Conservation (phyloP, 2,113 vertebrate species). For the Sterrhoptilus dennistouni region DNA sequence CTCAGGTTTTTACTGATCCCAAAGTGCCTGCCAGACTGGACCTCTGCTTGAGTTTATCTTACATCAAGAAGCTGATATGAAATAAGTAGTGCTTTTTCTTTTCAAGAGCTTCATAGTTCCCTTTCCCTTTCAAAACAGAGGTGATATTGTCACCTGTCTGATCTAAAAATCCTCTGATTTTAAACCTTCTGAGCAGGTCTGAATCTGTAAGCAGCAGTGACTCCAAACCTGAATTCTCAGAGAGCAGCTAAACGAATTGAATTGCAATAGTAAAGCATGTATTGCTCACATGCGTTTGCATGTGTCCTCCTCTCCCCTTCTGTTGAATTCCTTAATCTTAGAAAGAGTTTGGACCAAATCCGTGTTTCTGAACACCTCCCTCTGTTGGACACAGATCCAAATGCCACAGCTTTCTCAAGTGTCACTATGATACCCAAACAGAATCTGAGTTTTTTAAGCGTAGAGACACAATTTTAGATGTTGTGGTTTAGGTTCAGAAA, state of each 20-base stretch:
- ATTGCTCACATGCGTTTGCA: neutral
- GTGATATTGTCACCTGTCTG: neutral
- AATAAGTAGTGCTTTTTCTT: neutral
- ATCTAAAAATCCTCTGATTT: neutral
- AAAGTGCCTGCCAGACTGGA: neutral
- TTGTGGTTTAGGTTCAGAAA: neutral
- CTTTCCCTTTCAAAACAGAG: neutral
- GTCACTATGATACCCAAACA: neutral
- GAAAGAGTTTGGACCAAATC: constrained; percentile 16
- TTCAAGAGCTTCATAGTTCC: neutral
- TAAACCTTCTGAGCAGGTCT: neutral
- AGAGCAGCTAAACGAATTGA: neutral
- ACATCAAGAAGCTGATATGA: neutral
- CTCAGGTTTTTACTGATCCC: constrained; percentile 40
- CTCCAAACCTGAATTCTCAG: neutral
- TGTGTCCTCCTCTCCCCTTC: neutral
- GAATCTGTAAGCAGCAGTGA: neutral
- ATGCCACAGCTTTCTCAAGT: neutral
- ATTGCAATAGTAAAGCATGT: neutral
- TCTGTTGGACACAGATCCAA: constrained; percentile 33
- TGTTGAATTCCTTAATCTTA: constrained; percentile 10
- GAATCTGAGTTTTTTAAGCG: neutral
- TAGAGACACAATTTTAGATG: neutral
- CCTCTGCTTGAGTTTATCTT: neutral
- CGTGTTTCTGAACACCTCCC: neutral